Evolutionary conservation across 2,888 invertebrate species (phyloP).

Genomic region (Timema podura): DNA sequence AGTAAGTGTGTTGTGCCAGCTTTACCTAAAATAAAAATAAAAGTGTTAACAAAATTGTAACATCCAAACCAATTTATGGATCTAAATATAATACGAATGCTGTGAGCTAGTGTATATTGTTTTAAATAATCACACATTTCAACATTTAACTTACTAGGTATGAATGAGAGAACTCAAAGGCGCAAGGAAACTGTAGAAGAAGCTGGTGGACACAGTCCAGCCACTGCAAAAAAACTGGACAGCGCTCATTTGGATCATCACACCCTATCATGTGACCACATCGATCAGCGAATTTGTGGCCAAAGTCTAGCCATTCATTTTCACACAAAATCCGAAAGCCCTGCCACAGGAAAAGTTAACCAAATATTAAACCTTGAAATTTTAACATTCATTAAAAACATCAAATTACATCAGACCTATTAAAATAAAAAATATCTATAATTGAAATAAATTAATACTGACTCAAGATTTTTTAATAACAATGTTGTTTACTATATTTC

Average conservation of each 20-base stretch:
- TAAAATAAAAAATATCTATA: neutral
- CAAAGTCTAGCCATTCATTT: slow-evolving; percentile 96
- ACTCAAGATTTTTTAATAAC: neutral
- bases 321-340: slow-evolving; percentile 92
- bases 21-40: slow-evolving; percentile 64
- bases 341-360: slow-evolving; percentile 47
- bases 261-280: slow-evolving; percentile 73
- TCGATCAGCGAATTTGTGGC: slow-evolving; percentile 96
- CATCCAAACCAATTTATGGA: no score
- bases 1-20: slow-evolving; percentile 91
- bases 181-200: slow-evolving; percentile 80
- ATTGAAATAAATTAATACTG: slow-evolving; percentile 1
- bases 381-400: neutral
- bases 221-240: slow-evolving; percentile 98
- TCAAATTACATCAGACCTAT: neutral
- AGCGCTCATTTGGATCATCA: slow-evolving; percentile 91
- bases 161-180: slow-evolving; percentile 92
- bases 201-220: slow-evolving; percentile 94
- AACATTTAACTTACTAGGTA: slow-evolving; percentile 68
- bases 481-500: neutral
- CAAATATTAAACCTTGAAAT: neutral
- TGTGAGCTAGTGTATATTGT: neutral
- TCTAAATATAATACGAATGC: neutral
- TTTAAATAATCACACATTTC: neutral
- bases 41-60: slow-evolving; percentile 35